Evolutionary conservation across 2,797 vertebrate genomes (phyloP).

Genomic region (Clamator glandarius): DNA sequence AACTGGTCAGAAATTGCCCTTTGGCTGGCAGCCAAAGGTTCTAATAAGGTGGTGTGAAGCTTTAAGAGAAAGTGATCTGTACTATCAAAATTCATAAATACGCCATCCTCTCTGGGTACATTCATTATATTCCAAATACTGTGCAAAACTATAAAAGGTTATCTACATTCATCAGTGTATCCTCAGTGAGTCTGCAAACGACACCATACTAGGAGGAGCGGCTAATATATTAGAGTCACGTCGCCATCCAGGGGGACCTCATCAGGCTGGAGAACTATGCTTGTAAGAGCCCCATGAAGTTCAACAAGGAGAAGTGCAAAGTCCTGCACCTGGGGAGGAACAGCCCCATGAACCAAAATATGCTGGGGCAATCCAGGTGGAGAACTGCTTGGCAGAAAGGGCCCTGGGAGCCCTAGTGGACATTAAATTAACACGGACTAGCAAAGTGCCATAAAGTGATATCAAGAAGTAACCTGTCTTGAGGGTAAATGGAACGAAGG

Average conservation of each 20-base stretch:
- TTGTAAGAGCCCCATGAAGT: not conserved
- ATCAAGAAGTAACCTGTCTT: not conserved
- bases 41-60: slow-evolving; percentile 36
- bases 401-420: not conserved
- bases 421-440: not conserved
- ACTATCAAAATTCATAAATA: slow-evolving; percentile 37
- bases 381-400: not conserved
- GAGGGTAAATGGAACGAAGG: too few relatives aligned
- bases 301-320: not conserved
- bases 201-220: not conserved
- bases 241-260: not conserved
- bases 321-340: not conserved
- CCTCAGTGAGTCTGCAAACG: not conserved
- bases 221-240: accelerated
- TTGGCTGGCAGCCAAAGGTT: slow-evolving; percentile 45
- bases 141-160: not conserved
- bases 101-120: not conserved
- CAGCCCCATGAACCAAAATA: not conserved
- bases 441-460: too few relatives aligned
- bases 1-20: slow-evolving; percentile 58
- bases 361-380: not conserved
- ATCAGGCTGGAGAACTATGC: not conserved
- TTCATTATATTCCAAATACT: not conserved
- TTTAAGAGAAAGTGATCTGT: slow-evolving; percentile 14
- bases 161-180: not conserved